Conservation (phyloP, 2,888 invertebrate genomes). For the Adineta ricciae region DNA sequence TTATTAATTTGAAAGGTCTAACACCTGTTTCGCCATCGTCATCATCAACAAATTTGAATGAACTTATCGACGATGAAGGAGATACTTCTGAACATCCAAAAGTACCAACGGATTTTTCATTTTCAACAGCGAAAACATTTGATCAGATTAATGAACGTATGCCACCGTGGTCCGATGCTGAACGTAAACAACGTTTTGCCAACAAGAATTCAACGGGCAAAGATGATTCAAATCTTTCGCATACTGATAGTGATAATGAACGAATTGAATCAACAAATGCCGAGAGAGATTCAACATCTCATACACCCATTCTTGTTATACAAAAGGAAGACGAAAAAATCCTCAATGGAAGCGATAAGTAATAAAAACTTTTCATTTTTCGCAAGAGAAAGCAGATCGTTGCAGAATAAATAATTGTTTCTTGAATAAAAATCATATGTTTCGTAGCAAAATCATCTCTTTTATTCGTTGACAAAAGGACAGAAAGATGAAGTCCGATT, state of each 20-base stretch:
- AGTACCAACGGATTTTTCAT: constrained; percentile 17
- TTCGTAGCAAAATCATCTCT: neutral
- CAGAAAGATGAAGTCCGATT: neutral
- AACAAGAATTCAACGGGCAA: neutral
- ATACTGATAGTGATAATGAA: constrained; percentile 15
- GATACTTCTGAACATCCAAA: neutral
- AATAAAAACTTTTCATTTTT: neutral
- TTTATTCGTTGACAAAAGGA: neutral
- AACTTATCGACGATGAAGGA: neutral
- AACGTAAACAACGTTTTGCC: neutral
- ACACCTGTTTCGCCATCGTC: neutral
- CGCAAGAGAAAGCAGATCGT: too few relatives aligned
- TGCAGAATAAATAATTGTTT: neutral
- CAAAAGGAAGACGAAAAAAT: constrained; percentile 19
- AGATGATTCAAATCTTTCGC: neutral
- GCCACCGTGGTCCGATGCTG: constrained; percentile 17
- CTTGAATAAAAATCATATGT: neutral
- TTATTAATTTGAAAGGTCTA: constrained; percentile 10
- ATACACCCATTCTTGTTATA: constrained; percentile 21
- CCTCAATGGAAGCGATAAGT: neutral
- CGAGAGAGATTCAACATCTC: neutral
- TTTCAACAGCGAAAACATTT: constrained; percentile 16
- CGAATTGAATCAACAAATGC: neutral
- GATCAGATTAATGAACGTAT: constrained; percentile 22
- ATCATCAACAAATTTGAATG: neutral